These are phyloP conservation scores for Pollimyrus isidori DNA, from an alignment of 2,113 vertebrate species.

Conservation along the genomic window DNA sequence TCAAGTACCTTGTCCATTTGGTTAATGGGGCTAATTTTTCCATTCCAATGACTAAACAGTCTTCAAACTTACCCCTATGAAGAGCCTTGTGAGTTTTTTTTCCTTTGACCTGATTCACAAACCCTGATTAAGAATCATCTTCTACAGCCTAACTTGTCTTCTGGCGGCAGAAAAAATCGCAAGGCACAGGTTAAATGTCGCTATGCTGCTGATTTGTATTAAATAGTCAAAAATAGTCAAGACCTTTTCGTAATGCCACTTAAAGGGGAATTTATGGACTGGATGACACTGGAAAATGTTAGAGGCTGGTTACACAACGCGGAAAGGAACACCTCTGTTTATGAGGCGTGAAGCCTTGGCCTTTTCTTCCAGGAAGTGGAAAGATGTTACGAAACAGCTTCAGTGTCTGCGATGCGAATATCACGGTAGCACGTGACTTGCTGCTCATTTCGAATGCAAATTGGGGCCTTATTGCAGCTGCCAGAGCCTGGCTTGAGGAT, in stretches of 20 bases:
- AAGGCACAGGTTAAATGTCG: conserved; percentile 16
- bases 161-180: neutral
- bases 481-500: neutral
- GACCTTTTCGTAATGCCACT: conserved; percentile 8
- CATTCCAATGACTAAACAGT: neutral
- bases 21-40: neutral
- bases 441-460: neutral
- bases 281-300: conserved; percentile 1
- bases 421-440: neutral
- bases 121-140: neutral
- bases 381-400: neutral
- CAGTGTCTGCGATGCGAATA: neutral
- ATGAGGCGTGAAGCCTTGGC: neutral
- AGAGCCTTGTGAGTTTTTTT: neutral
- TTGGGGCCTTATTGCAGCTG: neutral
- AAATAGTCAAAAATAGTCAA: conserved; percentile 11
- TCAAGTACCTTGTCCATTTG: neutral
- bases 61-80: neutral
- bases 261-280: neutral
- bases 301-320: neutral
- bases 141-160: neutral
- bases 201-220: conserved; percentile 13
- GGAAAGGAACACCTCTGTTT: neutral
- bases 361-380: neutral
- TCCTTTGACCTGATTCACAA: neutral